Base-by-base conservation (phyloP, 2,888 invertebrate species). In the Eugnorisma glareosa region DNA sequence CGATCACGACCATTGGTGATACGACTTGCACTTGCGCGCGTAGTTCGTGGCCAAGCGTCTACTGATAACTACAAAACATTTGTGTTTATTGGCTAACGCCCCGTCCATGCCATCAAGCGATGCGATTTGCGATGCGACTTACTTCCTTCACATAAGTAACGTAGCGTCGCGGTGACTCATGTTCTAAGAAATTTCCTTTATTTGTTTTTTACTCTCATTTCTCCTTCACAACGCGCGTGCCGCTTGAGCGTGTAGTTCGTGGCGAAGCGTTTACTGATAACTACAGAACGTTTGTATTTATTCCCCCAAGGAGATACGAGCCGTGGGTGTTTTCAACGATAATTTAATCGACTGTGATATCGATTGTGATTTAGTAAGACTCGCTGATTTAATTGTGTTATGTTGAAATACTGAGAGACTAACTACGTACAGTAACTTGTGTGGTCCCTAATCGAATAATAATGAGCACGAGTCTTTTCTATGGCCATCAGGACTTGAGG, bases 251-350 rank as follows among this genome's bases (percentile, higher is more conserved):
- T 2, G 63, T 24, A 37, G 35, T 24, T 24, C 13, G 24, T 63
- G 63, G 13, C 37, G 37, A 2, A 63, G 37, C 35, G 37, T 13
- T 1, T 24, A 57, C 71, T 28, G 77, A 81, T 75, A 85, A 81
- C 76, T 51, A 82, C 76, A 79, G 45, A 86, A 86, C 71, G 81
- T 78, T 77, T 64, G 75, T 75, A 71, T 76, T 71, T 75, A 79
- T 67, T 75, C 69, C 75, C 37, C 40, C 40, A 28, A 40, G 67
- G 74, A 75, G 51, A 48, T 69, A 67, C 37, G 72, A 64, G 45
- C 1, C 35, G 84, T 88, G 76, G 82, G 88, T 73, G 84, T 78
- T 68, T 68, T 21, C 45, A 79, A 67, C 75, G 66, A 85, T 82
- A 74, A 73, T 80, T 72, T 77, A 79, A 83, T 83, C 79, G 57